Conservation (phyloP, 64 coral and sea anemone genomes). For the Montipora cactus region DNA sequence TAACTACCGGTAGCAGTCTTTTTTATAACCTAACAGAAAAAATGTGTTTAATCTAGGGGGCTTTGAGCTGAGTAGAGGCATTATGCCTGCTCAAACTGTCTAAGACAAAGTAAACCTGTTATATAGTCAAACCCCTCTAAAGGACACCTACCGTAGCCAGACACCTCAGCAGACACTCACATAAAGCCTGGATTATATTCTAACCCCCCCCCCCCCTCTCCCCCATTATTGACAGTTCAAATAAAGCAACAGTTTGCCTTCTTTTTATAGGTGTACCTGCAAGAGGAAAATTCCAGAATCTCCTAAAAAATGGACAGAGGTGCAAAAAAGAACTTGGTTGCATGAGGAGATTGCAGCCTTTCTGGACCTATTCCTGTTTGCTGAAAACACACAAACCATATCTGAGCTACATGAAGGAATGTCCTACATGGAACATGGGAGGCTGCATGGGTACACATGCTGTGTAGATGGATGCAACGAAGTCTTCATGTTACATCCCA, state of each 20-base stretch:
- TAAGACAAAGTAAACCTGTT: slow-evolving; percentile 2
- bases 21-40: slow-evolving; percentile 14
- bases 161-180: slow-evolving; percentile 2
- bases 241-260: not conserved
- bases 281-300: too few species aligned
- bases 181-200: slow-evolving; percentile 6
- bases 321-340: too few species aligned
- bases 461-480: too few species aligned
- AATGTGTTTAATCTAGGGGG: not conserved
- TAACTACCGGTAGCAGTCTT: not conserved
- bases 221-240: not conserved
- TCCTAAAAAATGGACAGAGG: too few species aligned
- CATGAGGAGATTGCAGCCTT: too few species aligned
- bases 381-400: too few species aligned
- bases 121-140: slow-evolving; percentile 4
- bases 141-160: not conserved
- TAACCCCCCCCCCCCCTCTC: not conserved
- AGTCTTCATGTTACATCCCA: too few species aligned
- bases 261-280: too few species aligned
- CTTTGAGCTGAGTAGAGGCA: not conserved
- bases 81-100: slow-evolving; percentile 6
- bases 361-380: too few species aligned
- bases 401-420: too few species aligned
- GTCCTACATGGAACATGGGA: too few species aligned
- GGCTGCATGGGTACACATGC: too few species aligned